These are phyloP conservation scores for Meteorus sp. DNA, from an alignment of 1,140 invertebrate species.

Conservation along the genomic window DNA sequence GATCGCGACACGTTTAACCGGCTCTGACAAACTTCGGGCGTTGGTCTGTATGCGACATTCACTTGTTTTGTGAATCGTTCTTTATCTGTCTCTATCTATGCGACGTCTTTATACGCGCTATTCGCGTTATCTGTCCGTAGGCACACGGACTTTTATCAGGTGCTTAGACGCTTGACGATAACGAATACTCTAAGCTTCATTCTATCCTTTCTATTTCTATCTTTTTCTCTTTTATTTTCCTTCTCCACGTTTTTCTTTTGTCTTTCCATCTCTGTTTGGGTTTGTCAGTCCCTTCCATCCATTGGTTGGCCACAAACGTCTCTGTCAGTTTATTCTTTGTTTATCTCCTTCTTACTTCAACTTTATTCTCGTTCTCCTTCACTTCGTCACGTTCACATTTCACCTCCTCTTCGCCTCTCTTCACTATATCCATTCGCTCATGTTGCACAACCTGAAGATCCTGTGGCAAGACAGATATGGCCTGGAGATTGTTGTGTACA, in stretches of 20 bases:
- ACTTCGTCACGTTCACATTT: too few relatives aligned
- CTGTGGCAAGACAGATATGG: too few relatives aligned
- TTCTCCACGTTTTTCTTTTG: constrained; percentile 24
- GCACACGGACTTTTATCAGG: constrained; percentile 56
- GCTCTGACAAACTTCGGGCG: constrained; percentile 41
- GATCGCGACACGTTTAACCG: constrained; percentile 12
- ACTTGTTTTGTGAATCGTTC: constrained; percentile 50
- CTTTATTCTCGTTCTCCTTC: too few relatives aligned
- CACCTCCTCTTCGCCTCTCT: too few relatives aligned
- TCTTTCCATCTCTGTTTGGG: constrained; percentile 3
- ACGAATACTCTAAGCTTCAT: constrained; percentile 39
- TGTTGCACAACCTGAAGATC: too few relatives aligned
- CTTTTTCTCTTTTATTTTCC: constrained; percentile 23
- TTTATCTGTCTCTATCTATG: constrained; percentile 56
- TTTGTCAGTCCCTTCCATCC: constrained; percentile 13
- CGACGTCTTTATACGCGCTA: constrained; percentile 51
- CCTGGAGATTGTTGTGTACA: too few relatives aligned
- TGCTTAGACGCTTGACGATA: constrained; percentile 54
- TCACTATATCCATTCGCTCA: too few relatives aligned
- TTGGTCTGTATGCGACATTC: constrained; percentile 49
- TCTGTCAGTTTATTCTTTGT: too few relatives aligned
- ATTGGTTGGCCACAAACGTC: not conserved
- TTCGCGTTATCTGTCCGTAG: constrained; percentile 53
- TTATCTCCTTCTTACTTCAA: too few relatives aligned
- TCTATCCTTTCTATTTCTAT: constrained; percentile 26